A percentile compares a stretch with the other conserved stretches of the same genome.
phyloP scores from a whole-genome alignment of 1,140 invertebrate species.

The Rhagoletis pomonella region DNA sequence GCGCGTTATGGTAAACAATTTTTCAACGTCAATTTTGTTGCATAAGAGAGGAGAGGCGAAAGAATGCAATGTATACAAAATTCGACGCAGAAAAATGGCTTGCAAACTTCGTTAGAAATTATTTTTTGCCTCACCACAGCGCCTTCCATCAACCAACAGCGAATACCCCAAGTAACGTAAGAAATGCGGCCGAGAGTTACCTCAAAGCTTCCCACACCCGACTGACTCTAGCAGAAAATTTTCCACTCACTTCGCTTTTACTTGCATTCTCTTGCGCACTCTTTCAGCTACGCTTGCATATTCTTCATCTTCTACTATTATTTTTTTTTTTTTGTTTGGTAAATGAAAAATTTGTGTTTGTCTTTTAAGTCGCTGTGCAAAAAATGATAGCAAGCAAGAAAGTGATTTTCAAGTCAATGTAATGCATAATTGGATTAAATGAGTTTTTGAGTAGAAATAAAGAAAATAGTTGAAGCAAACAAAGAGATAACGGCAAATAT shows the following conservation, averaged over 20 bases:
- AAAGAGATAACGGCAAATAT: neutral
- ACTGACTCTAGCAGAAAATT: neutral
- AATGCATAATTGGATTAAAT: neutral
- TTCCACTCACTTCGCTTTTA: neutral
- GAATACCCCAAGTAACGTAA: neutral
- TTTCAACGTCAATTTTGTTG: too few species aligned
- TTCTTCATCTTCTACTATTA: neutral
- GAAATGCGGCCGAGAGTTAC: neutral
- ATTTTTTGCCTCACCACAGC: too few species aligned
- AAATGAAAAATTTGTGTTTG: neutral
- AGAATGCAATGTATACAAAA: too few species aligned
- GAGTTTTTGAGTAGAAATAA: neutral
- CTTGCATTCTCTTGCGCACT: neutral
- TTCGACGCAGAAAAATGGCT: too few species aligned
- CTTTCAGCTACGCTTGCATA: neutral
- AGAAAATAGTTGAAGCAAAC: neutral
- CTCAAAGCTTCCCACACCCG: neutral
- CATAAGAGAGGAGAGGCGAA: too few species aligned
- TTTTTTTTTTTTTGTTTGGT: neutral
- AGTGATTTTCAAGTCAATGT: slow-evolving; percentile 25
- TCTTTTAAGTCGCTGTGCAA: neutral
- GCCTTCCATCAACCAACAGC: too few species aligned
- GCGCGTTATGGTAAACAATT: too few species aligned
- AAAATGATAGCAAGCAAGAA: neutral
- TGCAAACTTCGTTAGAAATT: too few species aligned